Evolutionary conservation across 1,140 invertebrate species (phyloP).

Genomic region (Pollicipes pollicipes): DNA sequence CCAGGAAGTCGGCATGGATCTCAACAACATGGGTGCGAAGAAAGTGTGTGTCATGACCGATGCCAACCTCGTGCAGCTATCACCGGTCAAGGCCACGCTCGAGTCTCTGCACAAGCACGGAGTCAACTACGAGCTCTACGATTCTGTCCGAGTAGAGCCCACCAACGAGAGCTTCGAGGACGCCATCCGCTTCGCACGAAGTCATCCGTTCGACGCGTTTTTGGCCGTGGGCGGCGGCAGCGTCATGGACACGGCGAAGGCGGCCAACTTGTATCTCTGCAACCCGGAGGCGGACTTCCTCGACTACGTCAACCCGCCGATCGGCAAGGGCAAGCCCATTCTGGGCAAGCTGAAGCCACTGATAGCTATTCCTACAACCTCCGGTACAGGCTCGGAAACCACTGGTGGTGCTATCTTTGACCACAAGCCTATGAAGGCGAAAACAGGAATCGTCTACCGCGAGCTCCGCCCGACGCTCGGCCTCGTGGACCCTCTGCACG

Average conservation of each 20-base stretch:
- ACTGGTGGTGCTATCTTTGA: slow-evolving; percentile 79
- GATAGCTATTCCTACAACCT: slow-evolving; percentile 80
- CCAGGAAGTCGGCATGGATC: slow-evolving; percentile 61
- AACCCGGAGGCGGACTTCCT: slow-evolving; percentile 65
- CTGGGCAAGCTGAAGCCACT: slow-evolving; percentile 51
- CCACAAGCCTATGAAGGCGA: slow-evolving; percentile 58
- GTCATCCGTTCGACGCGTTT: slow-evolving; percentile 54
- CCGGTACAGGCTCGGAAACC: slow-evolving; percentile 80
- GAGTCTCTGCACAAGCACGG: slow-evolving; percentile 52
- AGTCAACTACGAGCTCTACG: slow-evolving; percentile 57
- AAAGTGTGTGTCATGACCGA: slow-evolving; percentile 75
- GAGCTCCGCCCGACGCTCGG: slow-evolving; percentile 59
- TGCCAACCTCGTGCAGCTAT: slow-evolving; percentile 42
- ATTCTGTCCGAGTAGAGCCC: slow-evolving; percentile 65
- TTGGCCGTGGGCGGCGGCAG: slow-evolving; percentile 81
- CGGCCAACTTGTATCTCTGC: slow-evolving; percentile 63
- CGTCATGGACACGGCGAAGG: slow-evolving; percentile 81
- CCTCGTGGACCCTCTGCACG: slow-evolving; percentile 70
- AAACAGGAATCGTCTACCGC: slow-evolving; percentile 69
- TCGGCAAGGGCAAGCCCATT: slow-evolving; percentile 63
- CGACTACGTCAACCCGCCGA: slow-evolving; percentile 76
- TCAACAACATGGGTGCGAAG: slow-evolving; percentile 55
- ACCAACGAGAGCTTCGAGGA: slow-evolving; percentile 61
- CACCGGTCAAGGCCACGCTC: slow-evolving; percentile 46
- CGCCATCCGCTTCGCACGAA: slow-evolving; percentile 54